phyloP scores from a whole-genome alignment of 1,140 invertebrate species.

The Orchesella cincta region DNA sequence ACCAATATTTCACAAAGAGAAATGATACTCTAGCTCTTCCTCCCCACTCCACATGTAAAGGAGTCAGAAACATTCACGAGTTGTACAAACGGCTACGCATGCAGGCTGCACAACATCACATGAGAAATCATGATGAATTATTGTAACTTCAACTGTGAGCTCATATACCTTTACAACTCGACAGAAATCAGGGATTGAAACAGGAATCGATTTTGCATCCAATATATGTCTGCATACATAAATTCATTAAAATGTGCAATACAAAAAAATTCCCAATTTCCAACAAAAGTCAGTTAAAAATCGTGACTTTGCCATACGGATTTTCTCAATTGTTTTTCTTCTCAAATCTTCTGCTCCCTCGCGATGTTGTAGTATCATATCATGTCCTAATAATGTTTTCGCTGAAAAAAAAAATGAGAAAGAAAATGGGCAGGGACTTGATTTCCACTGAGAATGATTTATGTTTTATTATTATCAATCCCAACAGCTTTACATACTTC shows the following conservation, averaged over 20 bases:
- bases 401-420: slow-evolving; percentile 16
- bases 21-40: neutral
- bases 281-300: too few relatives aligned
- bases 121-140: too few relatives aligned
- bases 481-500: slow-evolving; percentile 27
- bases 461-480: slow-evolving; percentile 30
- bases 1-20: slow-evolving; percentile 23
- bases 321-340: slow-evolving; percentile 22
- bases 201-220: slow-evolving; percentile 20
- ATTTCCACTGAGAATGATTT: slow-evolving; percentile 23
- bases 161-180: neutral
- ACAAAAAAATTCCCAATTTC: neutral
- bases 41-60: too few relatives aligned
- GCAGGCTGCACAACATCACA: too few relatives aligned
- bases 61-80: slow-evolving; percentile 9
- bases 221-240: neutral
- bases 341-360: neutral
- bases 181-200: slow-evolving; percentile 25
- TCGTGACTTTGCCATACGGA: slow-evolving; percentile 25
- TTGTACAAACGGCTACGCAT: too few relatives aligned
- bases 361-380: neutral
- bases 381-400: slow-evolving; percentile 19
- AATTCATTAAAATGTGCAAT: slow-evolving; percentile 20
- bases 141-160: neutral
- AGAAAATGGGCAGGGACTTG: slow-evolving; percentile 15